A percentile compares a stretch with the other conserved stretches of the same genome.
Conservation (phyloP, 2,888 invertebrate species). For the Habrosyne pyritoides region DNA sequence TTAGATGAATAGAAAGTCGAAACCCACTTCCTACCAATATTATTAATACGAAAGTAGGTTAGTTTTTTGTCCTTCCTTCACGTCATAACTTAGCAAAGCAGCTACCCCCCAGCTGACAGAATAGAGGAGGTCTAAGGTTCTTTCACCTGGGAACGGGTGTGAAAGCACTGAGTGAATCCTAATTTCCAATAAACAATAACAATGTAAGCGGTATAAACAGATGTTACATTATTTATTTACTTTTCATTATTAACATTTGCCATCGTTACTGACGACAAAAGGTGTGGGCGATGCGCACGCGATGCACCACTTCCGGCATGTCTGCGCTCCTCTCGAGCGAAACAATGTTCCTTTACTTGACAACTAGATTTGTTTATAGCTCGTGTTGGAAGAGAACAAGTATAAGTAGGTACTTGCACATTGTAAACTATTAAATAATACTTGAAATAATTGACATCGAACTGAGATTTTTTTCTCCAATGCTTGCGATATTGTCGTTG, state of each 20-base stretch:
- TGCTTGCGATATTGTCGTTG: too few relatives aligned
- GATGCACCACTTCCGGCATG: slow-evolving; percentile 60
- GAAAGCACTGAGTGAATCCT: too few relatives aligned
- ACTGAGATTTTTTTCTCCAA: too few relatives aligned
- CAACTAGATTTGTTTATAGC: slow-evolving; percentile 4
- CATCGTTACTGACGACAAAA: slow-evolving; percentile 36
- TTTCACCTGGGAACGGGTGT: too few relatives aligned
- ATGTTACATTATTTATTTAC: slow-evolving; percentile 28
- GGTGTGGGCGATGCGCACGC: slow-evolving; percentile 50
- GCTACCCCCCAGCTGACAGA: too few relatives aligned
- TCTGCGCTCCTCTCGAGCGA: slow-evolving; percentile 52
- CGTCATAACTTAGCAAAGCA: too few relatives aligned
- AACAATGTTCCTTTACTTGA: slow-evolving; percentile 34
- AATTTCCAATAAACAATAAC: slow-evolving; percentile 5
- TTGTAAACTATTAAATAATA: too few relatives aligned
- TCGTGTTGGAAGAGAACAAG: slow-evolving; percentile 14
- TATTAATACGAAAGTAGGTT: too few relatives aligned
- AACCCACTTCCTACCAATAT: too few relatives aligned
- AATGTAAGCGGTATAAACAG: slow-evolving; percentile 11
- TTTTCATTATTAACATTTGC: slow-evolving; percentile 52
- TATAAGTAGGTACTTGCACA: background rate
- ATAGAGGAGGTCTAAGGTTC: too few relatives aligned
- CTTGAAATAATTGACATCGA: too few relatives aligned
- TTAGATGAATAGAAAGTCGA: background rate
- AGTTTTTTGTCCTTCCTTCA: too few relatives aligned